These are phyloP conservation scores for Cryptus armator DNA, from an alignment of 2,888 invertebrate genomes.

Conservation along the genomic window DNA sequence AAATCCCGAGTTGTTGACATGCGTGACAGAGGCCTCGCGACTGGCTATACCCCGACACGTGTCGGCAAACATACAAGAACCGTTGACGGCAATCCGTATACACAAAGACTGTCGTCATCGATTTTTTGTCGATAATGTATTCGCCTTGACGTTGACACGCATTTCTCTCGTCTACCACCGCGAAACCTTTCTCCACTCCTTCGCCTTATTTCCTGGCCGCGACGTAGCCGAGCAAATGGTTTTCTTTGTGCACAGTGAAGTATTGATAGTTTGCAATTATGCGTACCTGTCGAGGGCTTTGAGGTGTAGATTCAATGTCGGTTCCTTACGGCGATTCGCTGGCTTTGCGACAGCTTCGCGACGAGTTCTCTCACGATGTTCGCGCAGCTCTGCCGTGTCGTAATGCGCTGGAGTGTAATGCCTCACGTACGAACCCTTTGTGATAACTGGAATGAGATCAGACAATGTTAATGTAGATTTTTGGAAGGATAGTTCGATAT, in stretches of 20 bases:
- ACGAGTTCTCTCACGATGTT: conserved; percentile 75
- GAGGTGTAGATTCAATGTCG: conserved; percentile 76
- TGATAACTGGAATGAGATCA: conserved; percentile 74
- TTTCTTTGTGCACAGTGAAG: conserved; percentile 32
- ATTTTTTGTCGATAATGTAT: conserved; percentile 11
- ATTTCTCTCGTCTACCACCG: not conserved
- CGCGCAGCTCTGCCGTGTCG: conserved; percentile 74
- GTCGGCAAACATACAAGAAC: not conserved
- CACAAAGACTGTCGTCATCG: not conserved
- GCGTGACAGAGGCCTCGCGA: not conserved
- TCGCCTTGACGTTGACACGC: conserved; percentile 19
- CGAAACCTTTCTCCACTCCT: not conserved
- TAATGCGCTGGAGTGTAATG: conserved; percentile 76
- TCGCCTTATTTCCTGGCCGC: conserved; percentile 18
- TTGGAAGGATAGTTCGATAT: not conserved
- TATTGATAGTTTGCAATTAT: conserved; percentile 10
- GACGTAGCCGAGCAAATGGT: conserved; percentile 28
- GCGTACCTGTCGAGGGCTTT: conserved; percentile 78
- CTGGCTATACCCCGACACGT: not conserved
- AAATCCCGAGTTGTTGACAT: not conserved
- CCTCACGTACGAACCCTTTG: conserved; percentile 75
- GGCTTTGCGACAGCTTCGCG: conserved; percentile 73
- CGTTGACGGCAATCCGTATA: not conserved
- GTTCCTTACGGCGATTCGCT: conserved; percentile 60
- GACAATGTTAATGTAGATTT: not conserved